A percentile compares a stretch with the other conserved stretches of the same genome.
phyloP scores from a whole-genome alignment of 2,888 invertebrate genomes.

The Pristionchus mayeri region DNA sequence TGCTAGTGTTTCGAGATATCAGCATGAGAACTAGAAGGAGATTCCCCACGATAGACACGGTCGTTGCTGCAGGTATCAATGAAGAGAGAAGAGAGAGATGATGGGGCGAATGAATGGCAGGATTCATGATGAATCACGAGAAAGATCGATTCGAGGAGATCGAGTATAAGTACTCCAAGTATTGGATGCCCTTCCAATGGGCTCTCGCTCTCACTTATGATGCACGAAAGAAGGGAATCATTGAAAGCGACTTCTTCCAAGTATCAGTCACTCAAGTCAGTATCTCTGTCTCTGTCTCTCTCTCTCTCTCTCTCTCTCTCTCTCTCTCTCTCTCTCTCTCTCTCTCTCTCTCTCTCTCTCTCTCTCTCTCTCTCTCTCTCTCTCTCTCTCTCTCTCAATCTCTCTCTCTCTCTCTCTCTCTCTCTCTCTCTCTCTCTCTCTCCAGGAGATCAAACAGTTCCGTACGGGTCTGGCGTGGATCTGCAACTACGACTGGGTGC shows the following conservation, averaged over 20 bases:
- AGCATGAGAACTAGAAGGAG: slow-evolving; percentile 63
- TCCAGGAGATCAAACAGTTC: slow-evolving; percentile 65
- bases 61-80: slow-evolving; percentile 65
- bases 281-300: neutral
- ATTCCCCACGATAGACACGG: slow-evolving; percentile 67
- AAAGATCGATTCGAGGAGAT: slow-evolving; percentile 67
- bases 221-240: slow-evolving; percentile 64
- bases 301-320: neutral
- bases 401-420: slow-evolving; percentile 6
- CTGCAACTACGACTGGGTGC: slow-evolving; percentile 69
- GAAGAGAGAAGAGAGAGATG: no score
- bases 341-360: slow-evolving; percentile 1
- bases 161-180: slow-evolving; percentile 62
- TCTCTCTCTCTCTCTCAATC: neutral
- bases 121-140: slow-evolving; percentile 68
- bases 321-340: slow-evolving; percentile 3
- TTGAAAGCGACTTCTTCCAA: slow-evolving; percentile 65
- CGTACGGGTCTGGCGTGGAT: slow-evolving; percentile 69
- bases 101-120: slow-evolving; percentile 43
- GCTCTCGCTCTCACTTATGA: slow-evolving; percentile 62
- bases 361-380: neutral
- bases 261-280: slow-evolving; percentile 57
- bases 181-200: slow-evolving; percentile 69
- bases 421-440: neutral
- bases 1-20: slow-evolving; percentile 68